phyloP scores from a whole-genome alignment of 2,797 vertebrate genomes.

The Phaenicophaeus curvirostris region DNA sequence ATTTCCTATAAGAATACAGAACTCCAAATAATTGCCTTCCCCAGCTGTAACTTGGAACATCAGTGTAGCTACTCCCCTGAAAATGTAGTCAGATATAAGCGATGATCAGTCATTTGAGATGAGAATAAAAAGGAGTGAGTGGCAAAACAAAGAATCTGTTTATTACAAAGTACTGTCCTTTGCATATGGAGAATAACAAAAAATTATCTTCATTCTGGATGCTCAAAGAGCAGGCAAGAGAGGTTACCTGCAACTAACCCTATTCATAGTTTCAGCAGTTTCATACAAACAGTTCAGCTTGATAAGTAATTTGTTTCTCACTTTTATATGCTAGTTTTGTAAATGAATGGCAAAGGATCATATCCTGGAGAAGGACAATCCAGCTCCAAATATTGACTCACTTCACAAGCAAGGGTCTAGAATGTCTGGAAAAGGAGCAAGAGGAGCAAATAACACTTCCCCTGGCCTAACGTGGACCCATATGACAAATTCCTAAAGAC shows the following conservation, averaged over 20 bases:
- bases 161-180: not conserved
- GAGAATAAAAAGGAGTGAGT: not conserved
- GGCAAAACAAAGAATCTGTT: not conserved
- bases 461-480: not conserved
- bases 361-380: not conserved
- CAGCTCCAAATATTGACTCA: not conserved
- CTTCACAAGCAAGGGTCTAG: accelerated
- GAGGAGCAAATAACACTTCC: not conserved
- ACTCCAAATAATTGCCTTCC: not conserved
- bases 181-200: accelerated
- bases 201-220: not conserved
- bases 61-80: not conserved
- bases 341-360: not conserved
- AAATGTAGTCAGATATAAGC: not conserved
- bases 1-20: constrained; percentile 7
- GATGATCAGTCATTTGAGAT: not conserved
- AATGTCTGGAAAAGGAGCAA: not conserved
- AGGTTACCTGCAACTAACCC: accelerated
- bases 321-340: not conserved
- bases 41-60: not conserved
- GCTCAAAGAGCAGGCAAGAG: not conserved
- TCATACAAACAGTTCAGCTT: not conserved
- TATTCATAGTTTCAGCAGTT: not conserved
- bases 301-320: not conserved
- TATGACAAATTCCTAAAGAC: not conserved